Evolutionary conservation across 2,113 vertebrate species (phyloP).

Genomic region (Mus pahari): DNA sequence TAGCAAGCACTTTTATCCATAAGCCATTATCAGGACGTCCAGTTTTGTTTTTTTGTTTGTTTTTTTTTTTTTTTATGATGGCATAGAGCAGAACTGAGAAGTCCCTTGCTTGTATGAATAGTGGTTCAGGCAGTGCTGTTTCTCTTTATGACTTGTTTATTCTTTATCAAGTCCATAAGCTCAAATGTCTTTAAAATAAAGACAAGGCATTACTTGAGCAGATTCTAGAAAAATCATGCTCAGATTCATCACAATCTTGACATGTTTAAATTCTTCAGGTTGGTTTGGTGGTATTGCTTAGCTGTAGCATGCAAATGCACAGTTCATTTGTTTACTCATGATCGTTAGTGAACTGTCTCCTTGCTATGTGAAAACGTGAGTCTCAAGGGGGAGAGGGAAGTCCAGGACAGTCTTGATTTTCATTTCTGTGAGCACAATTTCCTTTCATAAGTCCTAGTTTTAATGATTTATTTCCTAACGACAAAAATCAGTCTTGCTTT

Average conservation of each 20-base stretch:
- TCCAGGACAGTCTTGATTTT: not conserved
- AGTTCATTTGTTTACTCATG: not conserved
- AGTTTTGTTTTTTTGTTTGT: no score
- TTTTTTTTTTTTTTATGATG: not conserved
- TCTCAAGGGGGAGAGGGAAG: not conserved
- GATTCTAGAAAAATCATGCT: not conserved
- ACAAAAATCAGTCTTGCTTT: not conserved
- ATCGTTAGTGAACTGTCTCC: not conserved
- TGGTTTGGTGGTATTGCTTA: not conserved
- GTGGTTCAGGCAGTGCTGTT: not conserved
- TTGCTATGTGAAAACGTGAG: not conserved
- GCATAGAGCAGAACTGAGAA: not conserved
- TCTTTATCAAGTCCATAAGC: not conserved
- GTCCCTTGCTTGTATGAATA: not conserved
- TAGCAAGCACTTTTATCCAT: not conserved
- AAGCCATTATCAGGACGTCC: not conserved
- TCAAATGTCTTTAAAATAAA: not conserved
- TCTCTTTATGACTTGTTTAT: not conserved
- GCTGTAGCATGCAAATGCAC: not conserved
- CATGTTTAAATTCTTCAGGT: not conserved
- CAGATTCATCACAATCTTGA: not conserved
- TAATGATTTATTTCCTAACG: not conserved
- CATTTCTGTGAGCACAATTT: not conserved
- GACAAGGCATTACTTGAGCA: not conserved
- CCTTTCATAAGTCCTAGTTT: constrained; percentile 2